Evolutionary conservation across 2,888 invertebrate species (phyloP), one percentile per base, ranked within the genome.

Genomic region (Bembecia ichneumoniformis): DNA sequence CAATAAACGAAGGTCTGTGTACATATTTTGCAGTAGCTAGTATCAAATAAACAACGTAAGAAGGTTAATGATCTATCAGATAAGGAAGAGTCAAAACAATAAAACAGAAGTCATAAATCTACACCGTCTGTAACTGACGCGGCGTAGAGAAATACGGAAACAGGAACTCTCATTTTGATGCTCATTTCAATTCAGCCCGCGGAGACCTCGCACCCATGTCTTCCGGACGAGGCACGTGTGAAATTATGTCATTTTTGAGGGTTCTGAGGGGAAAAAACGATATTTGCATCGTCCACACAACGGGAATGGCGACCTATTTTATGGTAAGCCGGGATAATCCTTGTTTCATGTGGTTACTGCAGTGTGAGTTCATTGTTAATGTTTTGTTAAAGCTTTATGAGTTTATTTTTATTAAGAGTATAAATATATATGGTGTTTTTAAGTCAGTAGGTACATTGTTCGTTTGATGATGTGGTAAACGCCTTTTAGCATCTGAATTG

Each of bases 211-310:
- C 56, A 54, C 49, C 44, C 55, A 35, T 47, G 49, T 48, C 55
- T 53, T 55, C 56, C 55, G 55, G 52, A 40, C 35, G 14, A 10
- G 35, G 51, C 48, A 50, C 51, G 57, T 52, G 54, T 50, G 52
- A 54, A 54, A 54, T 40, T 56, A 51, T 57, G 57, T 55, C 54
- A 57, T 57, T 58, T 57, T 55, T 54, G 49, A 47, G 51, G 55
- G 49, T 55, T 55, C 43, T 13, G 34, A 28, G 50, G 51, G 52
- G 53, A 51, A 53, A 51, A 35, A 46, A 49, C 35, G 43, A 34
- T 43, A 43, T 47, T 47, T 48, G 48, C 47, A 34, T 44, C 40
- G 40, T 40, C 40, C 40, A 40, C 14, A 40, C 40, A 40, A 7
- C 55, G 56, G 47, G 52, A 50, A 57, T 56, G 53, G 40, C 40